Evolutionary conservation across 2,797 vertebrate species (phyloP).

Genomic region (Lophius americanus): DNA sequence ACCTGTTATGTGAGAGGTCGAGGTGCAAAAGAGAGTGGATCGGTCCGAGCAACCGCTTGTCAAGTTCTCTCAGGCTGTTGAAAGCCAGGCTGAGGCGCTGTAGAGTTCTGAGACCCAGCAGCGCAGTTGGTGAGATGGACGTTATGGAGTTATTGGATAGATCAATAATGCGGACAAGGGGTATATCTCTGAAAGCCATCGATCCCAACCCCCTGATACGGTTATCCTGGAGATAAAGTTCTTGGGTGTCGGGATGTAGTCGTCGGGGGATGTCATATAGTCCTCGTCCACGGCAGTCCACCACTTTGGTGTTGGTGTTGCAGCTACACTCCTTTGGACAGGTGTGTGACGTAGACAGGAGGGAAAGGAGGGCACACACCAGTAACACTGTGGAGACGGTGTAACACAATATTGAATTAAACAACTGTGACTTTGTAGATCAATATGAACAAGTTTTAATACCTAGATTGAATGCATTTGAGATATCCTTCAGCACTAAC

Average conservation of each 20-base stretch:
- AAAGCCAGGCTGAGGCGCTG: constrained; percentile 89
- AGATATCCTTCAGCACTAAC: neutral
- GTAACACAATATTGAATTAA: constrained; percentile 14
- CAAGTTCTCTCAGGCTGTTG: constrained; percentile 89
- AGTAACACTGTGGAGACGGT: constrained; percentile 76
- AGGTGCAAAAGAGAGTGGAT: constrained; percentile 88
- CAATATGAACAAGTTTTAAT: constrained; percentile 1
- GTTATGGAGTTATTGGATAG: constrained; percentile 94
- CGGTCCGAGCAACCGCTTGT: constrained; percentile 87
- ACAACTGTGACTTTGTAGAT: constrained; percentile 4
- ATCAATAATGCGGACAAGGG: constrained; percentile 87
- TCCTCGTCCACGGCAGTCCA: constrained; percentile 89
- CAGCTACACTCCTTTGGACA: constrained; percentile 92
- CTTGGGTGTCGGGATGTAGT: constrained; percentile 88
- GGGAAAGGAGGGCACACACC: constrained; percentile 71
- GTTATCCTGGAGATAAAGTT: constrained; percentile 91
- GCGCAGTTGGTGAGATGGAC: constrained; percentile 83
- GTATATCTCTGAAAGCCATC: constrained; percentile 86
- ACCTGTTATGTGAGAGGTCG: constrained; percentile 92
- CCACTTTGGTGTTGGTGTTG: constrained; percentile 83
- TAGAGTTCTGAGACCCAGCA: constrained; percentile 86
- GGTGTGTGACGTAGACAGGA: constrained; percentile 64
- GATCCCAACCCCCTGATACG: constrained; percentile 87
- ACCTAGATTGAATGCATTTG: neutral
- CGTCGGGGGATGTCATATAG: constrained; percentile 87